Evolutionary conservation across 2,888 invertebrate genomes (phyloP).

Genomic region (Diogma glabrata): DNA sequence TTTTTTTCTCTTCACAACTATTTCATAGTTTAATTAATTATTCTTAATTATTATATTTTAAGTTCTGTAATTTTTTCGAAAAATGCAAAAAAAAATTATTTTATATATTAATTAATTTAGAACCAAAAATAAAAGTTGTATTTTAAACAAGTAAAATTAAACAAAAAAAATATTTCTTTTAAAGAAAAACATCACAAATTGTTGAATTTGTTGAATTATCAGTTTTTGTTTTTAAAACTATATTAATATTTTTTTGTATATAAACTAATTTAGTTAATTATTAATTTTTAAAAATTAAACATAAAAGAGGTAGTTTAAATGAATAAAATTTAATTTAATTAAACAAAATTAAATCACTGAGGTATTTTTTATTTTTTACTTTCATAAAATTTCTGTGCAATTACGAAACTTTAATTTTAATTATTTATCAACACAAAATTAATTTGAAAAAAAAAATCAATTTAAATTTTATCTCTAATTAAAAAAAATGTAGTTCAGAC

Average conservation of each 20-base stretch:
- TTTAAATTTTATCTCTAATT: constrained; percentile 7
- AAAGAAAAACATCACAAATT: constrained; percentile 8
- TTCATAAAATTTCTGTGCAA: constrained; percentile 2
- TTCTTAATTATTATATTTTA: constrained; percentile 1
- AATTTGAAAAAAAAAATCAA: constrained; percentile 2
- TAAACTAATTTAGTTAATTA: too few relatives aligned
- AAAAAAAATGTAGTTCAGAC: constrained; percentile 37
- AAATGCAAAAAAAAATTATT: not conserved
- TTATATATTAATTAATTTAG: constrained; percentile 4
- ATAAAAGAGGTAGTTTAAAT: constrained; percentile 3
- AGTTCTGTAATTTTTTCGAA: not conserved
- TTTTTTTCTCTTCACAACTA: not conserved
- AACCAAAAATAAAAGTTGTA: not conserved
- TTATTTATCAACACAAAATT: too few relatives aligned
- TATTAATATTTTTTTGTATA: too few relatives aligned
- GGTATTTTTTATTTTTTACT: constrained; percentile 2
- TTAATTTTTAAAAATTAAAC: constrained; percentile 8
- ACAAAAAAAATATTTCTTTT: constrained; percentile 8
- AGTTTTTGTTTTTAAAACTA: too few relatives aligned
- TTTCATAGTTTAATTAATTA: constrained; percentile 8
- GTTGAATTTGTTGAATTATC: too few relatives aligned
- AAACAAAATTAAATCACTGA: constrained; percentile 7
- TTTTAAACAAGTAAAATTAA: constrained; percentile 5
- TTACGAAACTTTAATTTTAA: too few relatives aligned
- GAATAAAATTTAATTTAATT: constrained; percentile 7